Evolutionary conservation across 2,113 vertebrate genomes (phyloP).

Genomic region (Gallinago undulata): DNA sequence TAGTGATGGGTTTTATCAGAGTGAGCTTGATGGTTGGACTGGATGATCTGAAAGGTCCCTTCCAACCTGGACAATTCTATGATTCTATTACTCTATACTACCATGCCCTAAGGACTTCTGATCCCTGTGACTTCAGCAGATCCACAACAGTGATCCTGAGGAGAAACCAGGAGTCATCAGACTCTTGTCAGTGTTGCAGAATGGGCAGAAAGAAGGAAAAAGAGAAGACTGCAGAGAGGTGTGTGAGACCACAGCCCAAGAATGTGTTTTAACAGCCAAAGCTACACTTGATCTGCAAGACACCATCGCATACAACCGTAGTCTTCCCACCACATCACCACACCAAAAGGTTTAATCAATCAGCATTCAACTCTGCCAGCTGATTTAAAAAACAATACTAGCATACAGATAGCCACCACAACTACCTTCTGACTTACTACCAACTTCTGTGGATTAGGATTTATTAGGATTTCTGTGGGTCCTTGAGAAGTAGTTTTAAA

Average conservation of each 20-base stretch:
- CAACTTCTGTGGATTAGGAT: neutral
- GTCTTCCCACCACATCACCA: neutral
- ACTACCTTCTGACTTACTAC: neutral
- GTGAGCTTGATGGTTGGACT: too few species aligned
- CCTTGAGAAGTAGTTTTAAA: neutral
- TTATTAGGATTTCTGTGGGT: neutral
- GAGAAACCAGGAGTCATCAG: neutral
- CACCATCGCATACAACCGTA: neutral
- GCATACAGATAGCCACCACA: neutral
- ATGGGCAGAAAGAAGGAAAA: neutral
- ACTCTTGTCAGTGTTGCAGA: neutral
- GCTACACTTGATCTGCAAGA: neutral
- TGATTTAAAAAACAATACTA: neutral
- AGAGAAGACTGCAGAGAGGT: neutral
- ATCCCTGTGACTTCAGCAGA: neutral
- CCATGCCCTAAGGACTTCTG: neutral
- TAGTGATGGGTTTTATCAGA: too few species aligned
- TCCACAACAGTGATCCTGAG: neutral
- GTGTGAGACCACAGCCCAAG: neutral
- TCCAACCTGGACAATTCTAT: too few species aligned
- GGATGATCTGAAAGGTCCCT: too few species aligned
- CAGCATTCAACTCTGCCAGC: neutral
- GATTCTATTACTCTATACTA: neutral
- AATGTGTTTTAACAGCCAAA: neutral
- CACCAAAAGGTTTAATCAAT: neutral